Conservation (phyloP, 2,113 vertebrate genomes). For the Pseudorasbora parva region DNA sequence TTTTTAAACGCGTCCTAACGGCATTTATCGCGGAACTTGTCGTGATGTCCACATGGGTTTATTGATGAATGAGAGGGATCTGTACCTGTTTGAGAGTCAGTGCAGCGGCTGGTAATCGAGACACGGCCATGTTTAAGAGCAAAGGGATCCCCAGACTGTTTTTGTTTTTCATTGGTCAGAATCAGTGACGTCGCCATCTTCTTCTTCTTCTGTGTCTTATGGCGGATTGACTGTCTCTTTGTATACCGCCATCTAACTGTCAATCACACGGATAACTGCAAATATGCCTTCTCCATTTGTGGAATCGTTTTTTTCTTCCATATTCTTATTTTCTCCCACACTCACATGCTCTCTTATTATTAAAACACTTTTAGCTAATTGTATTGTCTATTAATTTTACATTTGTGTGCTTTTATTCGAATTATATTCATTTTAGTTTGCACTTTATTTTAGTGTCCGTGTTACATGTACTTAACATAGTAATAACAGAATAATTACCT, state of each 20-base stretch:
- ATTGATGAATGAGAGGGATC: background rate
- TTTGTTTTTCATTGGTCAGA: background rate
- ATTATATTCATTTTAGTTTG: too few relatives aligned
- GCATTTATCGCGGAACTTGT: too few relatives aligned
- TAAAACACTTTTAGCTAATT: background rate
- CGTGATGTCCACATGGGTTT: background rate
- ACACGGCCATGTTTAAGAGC: constrained; percentile 61
- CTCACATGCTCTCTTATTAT: background rate
- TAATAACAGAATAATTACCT: too few relatives aligned
- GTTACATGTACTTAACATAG: too few relatives aligned
- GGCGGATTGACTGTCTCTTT: too few relatives aligned
- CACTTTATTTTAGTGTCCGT: too few relatives aligned
- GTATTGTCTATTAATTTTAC: too few relatives aligned
- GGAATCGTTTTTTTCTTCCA: too few relatives aligned
- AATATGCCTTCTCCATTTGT: too few relatives aligned
- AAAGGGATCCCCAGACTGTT: background rate
- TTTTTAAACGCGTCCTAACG: background rate
- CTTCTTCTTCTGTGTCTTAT: background rate
- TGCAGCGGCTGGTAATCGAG: constrained; percentile 68
- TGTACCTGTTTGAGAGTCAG: constrained; percentile 84
- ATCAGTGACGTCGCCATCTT: background rate
- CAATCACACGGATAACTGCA: too few relatives aligned
- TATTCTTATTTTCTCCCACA: too few relatives aligned
- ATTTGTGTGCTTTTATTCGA: too few relatives aligned
- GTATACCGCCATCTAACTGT: background rate